A percentile compares a stretch with the other conserved stretches of the same genome.
Evolutionary conservation across 2,888 invertebrate species (phyloP).

Genomic region (Spodoptera exigua): DNA sequence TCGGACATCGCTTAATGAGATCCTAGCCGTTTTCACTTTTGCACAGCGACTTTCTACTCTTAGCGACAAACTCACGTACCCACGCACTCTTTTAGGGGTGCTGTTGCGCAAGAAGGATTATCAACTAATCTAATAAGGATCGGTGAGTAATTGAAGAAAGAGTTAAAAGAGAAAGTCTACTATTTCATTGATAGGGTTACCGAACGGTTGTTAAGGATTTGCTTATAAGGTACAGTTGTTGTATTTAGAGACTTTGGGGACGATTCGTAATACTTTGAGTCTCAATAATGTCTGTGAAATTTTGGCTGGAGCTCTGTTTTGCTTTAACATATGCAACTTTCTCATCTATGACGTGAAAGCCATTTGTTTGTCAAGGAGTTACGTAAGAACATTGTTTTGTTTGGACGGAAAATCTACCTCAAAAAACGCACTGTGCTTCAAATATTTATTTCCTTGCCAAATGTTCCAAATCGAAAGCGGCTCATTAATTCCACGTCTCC

Average conservation of each 20-base stretch:
- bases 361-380: too few relatives aligned
- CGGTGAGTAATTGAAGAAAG: slow-evolving; percentile 46
- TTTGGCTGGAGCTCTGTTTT: too few relatives aligned
- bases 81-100: slow-evolving; percentile 41
- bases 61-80: slow-evolving; percentile 69
- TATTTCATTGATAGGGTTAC: slow-evolving; percentile 37
- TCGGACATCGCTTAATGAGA: slow-evolving; percentile 45
- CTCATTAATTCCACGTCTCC: not conserved
- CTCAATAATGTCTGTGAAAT: too few relatives aligned
- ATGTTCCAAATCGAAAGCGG: not conserved
- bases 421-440: not conserved
- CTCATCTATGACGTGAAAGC: too few relatives aligned
- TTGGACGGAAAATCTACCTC: too few relatives aligned
- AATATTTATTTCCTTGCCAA: too few relatives aligned
- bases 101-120: slow-evolving; percentile 68
- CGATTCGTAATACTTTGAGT: too few relatives aligned
- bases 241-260: too few relatives aligned
- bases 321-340: too few relatives aligned
- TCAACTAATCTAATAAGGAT: slow-evolving; percentile 43
- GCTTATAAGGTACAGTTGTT: slow-evolving; percentile 9
- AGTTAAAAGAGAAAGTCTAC: slow-evolving; percentile 51
- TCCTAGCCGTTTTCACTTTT: slow-evolving; percentile 61
- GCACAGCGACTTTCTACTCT: slow-evolving; percentile 76
- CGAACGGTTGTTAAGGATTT: slow-evolving; percentile 20
- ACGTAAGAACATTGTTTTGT: too few relatives aligned